Conservation (phyloP, 1,140 invertebrate species). For the Drosophila punjabiensis region DNA sequence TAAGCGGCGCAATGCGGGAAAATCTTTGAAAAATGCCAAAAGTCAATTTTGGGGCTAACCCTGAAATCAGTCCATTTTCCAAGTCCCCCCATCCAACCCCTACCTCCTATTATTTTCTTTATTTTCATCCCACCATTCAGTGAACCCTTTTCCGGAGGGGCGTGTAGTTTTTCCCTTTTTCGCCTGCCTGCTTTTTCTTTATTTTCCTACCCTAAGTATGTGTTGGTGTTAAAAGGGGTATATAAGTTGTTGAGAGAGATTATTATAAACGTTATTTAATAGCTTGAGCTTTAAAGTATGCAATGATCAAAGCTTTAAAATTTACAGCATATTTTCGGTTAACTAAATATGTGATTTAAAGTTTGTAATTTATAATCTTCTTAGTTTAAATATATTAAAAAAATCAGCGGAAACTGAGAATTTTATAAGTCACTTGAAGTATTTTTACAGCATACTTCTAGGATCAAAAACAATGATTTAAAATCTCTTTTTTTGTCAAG, state of each 20-base stretch:
- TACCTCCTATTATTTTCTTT: not conserved
- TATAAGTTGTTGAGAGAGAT: not conserved
- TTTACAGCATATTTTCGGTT: no score
- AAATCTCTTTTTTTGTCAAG: no score
- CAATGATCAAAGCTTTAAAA: not conserved
- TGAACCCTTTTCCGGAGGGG: constrained; percentile 60
- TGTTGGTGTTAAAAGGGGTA: not conserved
- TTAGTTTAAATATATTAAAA: no score
- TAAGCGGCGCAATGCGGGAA: constrained; percentile 25
- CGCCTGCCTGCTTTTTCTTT: constrained; percentile 9
- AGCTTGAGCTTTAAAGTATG: not conserved
- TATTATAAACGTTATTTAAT: no score
- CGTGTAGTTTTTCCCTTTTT: constrained; percentile 20
- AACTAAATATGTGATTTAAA: no score
- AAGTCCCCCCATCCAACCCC: constrained; percentile 3
- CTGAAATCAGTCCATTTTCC: constrained; percentile 36
- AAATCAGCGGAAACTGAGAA: no score
- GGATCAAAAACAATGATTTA: no score
- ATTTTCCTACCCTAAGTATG: not conserved
- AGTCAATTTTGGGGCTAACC: constrained; percentile 70
- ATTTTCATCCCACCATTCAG: constrained; percentile 4
- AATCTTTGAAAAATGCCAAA: constrained; percentile 74
- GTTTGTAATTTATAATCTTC: no score
- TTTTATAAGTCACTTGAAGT: no score
- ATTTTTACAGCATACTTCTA: no score